Percentiles rank a stretch among this genome's conserved stretches.
phyloP scores from a whole-genome alignment of 1,140 invertebrate species.

The Diprion similis region DNA sequence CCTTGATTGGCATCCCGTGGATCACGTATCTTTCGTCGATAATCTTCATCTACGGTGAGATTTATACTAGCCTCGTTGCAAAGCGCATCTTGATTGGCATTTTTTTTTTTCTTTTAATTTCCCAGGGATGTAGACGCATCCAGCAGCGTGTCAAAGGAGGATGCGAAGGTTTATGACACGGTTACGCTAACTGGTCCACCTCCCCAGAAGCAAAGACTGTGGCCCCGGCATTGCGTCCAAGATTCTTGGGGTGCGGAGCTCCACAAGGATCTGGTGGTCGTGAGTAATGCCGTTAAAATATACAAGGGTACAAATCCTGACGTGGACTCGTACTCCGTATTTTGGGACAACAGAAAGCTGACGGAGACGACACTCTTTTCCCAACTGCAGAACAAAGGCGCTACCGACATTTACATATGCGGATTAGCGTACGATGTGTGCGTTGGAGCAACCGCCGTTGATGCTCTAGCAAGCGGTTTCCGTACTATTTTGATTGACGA shows the following conservation, averaged over 20 bases:
- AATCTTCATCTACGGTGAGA: slow-evolving; percentile 71
- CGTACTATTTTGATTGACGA: slow-evolving; percentile 90
- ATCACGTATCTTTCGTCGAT: slow-evolving; percentile 97
- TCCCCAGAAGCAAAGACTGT: slow-evolving; percentile 84
- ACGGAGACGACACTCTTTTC: slow-evolving; percentile 85
- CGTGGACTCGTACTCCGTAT: slow-evolving; percentile 97
- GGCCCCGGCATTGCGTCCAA: slow-evolving; percentile 96
- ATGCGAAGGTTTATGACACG: slow-evolving; percentile 86
- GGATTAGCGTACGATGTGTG: slow-evolving; percentile 97
- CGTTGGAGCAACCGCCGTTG: slow-evolving; percentile 88
- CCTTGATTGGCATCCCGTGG: slow-evolving; percentile 95
- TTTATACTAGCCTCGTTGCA: slow-evolving; percentile 37
- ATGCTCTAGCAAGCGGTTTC: slow-evolving; percentile 88
- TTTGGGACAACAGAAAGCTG: slow-evolving; percentile 95
- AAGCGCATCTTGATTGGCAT: not conserved
- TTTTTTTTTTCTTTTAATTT: slow-evolving; percentile 9
- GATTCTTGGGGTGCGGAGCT: slow-evolving; percentile 93
- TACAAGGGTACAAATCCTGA: slow-evolving; percentile 95
- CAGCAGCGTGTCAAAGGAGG: slow-evolving; percentile 63
- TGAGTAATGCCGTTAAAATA: slow-evolving; percentile 80
- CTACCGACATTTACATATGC: slow-evolving; percentile 94
- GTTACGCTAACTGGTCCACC: slow-evolving; percentile 90
- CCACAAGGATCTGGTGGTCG: slow-evolving; percentile 86
- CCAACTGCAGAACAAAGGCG: slow-evolving; percentile 78
- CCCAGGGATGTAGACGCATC: slow-evolving; percentile 51